Conservation (phyloP, 1,140 invertebrate species). For the Cryptotermes secundus region DNA sequence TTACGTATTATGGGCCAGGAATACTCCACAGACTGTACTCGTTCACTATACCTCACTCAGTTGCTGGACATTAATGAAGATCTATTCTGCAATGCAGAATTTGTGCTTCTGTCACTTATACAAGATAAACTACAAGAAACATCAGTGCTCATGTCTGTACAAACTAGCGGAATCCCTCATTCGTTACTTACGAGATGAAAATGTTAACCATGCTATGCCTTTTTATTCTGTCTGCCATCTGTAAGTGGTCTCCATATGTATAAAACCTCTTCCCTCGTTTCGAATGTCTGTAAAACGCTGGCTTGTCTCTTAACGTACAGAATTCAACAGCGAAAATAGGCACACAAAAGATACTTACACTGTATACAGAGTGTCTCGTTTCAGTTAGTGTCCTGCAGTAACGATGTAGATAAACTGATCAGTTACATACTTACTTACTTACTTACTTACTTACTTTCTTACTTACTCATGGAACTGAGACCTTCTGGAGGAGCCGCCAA, state of each 20-base stretch:
- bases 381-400: too few relatives aligned
- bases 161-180: background rate
- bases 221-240: background rate
- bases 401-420: too few relatives aligned
- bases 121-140: background rate
- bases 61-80: conserved; percentile 23
- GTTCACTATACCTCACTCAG: background rate
- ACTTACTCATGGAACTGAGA: too few relatives aligned
- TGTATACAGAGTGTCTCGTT: background rate
- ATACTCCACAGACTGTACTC: background rate
- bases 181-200: background rate
- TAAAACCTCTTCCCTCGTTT: background rate
- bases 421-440: too few relatives aligned
- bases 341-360: background rate
- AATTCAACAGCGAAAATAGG: background rate
- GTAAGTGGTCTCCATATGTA: background rate
- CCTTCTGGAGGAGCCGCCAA: too few relatives aligned
- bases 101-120: conserved; percentile 9
- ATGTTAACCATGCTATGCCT: background rate
- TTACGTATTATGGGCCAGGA: too few relatives aligned
- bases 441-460: too few relatives aligned
- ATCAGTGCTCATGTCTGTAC: background rate
- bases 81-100: conserved; percentile 24
- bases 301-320: background rate
- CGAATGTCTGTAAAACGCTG: background rate